phyloP scores from a whole-genome alignment of 2,888 invertebrate species.

The Ceratothoa steindachneri region DNA sequence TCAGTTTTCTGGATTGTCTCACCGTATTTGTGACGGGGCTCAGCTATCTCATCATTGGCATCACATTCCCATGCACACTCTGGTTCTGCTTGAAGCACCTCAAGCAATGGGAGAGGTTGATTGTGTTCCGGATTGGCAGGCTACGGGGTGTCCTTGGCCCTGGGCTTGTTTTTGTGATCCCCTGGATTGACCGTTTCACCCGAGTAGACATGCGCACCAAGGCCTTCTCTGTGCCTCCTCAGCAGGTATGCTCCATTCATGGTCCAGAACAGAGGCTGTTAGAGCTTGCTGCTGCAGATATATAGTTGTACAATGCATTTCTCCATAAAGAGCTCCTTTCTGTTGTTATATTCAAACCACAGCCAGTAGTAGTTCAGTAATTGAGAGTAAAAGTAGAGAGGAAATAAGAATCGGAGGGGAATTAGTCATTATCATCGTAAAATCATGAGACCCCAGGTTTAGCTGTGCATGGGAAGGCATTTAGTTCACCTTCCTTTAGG shows the following conservation, averaged over 20 bases:
- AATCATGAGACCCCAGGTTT: too few species aligned
- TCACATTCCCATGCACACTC: constrained; percentile 44
- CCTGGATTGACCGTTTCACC: constrained; percentile 38
- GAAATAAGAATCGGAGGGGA: too few species aligned
- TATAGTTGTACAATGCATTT: too few species aligned
- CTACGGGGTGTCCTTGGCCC: constrained; percentile 40
- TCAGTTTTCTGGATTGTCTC: constrained; percentile 15
- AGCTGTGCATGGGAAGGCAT: too few species aligned
- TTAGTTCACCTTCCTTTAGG: too few species aligned
- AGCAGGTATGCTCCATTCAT: constrained; percentile 29
- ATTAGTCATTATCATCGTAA: too few species aligned
- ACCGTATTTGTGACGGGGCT: constrained; percentile 29
- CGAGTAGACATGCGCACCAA: constrained; percentile 46
- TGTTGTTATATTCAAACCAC: too few species aligned
- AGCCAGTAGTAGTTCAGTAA: too few species aligned
- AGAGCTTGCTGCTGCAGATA: too few species aligned
- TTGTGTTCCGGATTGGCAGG: constrained; percentile 45
- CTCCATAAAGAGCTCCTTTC: too few species aligned
- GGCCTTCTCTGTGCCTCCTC: constrained; percentile 46
- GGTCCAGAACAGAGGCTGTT: too few species aligned
- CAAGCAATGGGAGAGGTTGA: constrained; percentile 44
- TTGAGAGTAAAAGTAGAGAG: too few species aligned
- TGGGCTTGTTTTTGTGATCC: constrained; percentile 42
- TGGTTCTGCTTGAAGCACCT: constrained; percentile 46
- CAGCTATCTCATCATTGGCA: constrained; percentile 40